Evolutionary conservation across 2,113 vertebrate genomes (phyloP), one percentile per base, ranked within the genome.

Genomic region (Mus pahari): DNA sequence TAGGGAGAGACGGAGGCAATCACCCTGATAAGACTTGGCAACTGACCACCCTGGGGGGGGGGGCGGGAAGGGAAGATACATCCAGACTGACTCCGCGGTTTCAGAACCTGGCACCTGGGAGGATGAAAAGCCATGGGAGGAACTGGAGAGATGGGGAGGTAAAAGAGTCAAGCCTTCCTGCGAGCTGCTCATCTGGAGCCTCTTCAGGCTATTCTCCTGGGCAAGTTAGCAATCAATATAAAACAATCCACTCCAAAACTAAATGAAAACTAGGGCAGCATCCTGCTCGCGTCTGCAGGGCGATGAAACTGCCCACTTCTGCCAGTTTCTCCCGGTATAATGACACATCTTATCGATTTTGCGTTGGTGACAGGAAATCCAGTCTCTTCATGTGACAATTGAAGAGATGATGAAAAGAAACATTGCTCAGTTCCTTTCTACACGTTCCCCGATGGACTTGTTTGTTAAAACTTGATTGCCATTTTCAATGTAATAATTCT

Each of bases 351-450:
- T 45, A 33, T 87, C 31, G 62, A 90, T 83, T 90, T 83, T 91
- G 62, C 64, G n/a, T 87, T 82, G 62, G 42, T 58, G 89, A 92
- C 90, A 92, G 96, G 94, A 94, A 95, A 97, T 92, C 88, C 88
- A 96, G 83, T 94, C 55, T 94, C 62, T 92, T 95, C 92, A 42
- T 45, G 82, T 78, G 74, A 53, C 62, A 95, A 88, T 89, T 95
- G 89, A 94, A 89, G 53, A 50, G 64, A 90, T 36, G 55, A 73
- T 90, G 48, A 86, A 84, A 94, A 60, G 75, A 90, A 94, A 64
- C 71, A 86, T n/a, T 62, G 58, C 55, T 62, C 31, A 24, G 58
- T 55, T 93, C 88, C 55, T 91, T 90, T 93, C 74, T 87, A 66
- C n/a, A n/a, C 55, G 68, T 75, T 82, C 71, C 31, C 31, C 64